These are phyloP conservation scores for Branchipolynoe longqiensis DNA, from an alignment of 2,888 invertebrate species.

Conservation along the genomic window DNA sequence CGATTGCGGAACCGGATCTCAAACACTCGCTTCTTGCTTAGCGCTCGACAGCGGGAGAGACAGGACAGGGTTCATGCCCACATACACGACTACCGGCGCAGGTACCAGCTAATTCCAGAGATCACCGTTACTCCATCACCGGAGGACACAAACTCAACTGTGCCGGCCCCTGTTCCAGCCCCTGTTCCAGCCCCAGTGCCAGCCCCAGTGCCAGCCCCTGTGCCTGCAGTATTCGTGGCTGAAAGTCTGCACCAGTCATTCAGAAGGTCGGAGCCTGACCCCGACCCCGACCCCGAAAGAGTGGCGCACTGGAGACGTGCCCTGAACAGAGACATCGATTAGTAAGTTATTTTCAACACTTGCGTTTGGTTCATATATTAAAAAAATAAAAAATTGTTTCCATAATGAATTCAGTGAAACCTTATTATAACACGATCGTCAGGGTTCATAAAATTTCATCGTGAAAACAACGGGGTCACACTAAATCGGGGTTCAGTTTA, in stretches of 20 bases:
- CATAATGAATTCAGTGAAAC: no score
- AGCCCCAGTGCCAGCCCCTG: neutral
- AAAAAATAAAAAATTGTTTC: no score
- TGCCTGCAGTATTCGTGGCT: neutral
- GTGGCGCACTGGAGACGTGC: neutral
- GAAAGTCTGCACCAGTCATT: neutral
- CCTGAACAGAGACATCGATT: slow-evolving; percentile 23
- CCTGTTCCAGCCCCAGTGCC: neutral
- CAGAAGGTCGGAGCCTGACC: neutral
- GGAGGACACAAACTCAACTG: neutral
- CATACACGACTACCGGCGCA: slow-evolving; percentile 56
- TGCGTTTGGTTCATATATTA: no score
- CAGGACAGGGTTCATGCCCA: slow-evolving; percentile 59
- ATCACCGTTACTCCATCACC: slow-evolving; percentile 40
- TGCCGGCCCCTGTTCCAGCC: neutral
- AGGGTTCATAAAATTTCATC: no score
- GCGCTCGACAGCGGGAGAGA: slow-evolving; percentile 57
- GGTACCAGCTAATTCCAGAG: slow-evolving; percentile 27
- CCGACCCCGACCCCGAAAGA: neutral
- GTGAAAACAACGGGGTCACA: no score
- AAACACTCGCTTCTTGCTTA: slow-evolving; percentile 18
- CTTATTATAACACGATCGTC: no score
- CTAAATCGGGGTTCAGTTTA: no score
- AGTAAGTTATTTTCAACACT: no score
- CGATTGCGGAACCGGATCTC: slow-evolving; percentile 14